Base-by-base conservation (phyloP, 1,140 invertebrate species). In the Drosophila nannoptera region DNA sequence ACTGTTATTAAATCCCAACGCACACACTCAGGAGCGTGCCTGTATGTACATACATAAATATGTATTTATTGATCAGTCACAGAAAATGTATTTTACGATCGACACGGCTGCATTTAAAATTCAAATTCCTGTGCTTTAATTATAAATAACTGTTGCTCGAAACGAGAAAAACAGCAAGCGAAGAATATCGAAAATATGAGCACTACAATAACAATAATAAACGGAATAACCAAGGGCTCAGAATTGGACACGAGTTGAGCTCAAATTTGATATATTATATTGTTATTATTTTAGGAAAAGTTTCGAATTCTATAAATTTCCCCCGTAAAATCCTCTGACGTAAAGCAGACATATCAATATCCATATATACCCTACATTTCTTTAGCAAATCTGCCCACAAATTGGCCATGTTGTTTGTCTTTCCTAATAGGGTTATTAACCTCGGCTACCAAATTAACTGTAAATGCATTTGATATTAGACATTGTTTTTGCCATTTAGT, bases 191-290 rank as follows among this genome's bases (percentile, higher is more conserved):
- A 59, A 46, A 68, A 53, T 49, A 55, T 2, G 14, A 48, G 36
- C 40, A 22, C 11, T 38, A 40, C 56, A 54, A 59, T 49, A 69
- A 69, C 36, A 63, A 58, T 35, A 43, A 48, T 48, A 8, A 60
- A 55, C 54, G 49, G 32, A 16, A 45, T 69, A 58, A 56, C 50
- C 43, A 56, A 69, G 36, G 33, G 12, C 36, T 22, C 29, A n/a
- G 9, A 29, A 29, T n/a, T 3, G 22, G 22, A 22, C 22, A 2
- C 3, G 22, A 22, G 22, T 22, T 22, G 22, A 22, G 1, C 3
- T 22, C 22, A 22, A 22, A 22, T 2, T 22, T 22, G 22, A 22
- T 22, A 22, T n/a, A 22, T 22, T 22, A 22, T 22, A 22, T 22
- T 22, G 22, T 22, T 22, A 22, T 22, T 22, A 22, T 22, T 22